These are phyloP conservation scores for Parascotia fuliginaria DNA, from an alignment of 2,888 invertebrate genomes.

Conservation along the genomic window DNA sequence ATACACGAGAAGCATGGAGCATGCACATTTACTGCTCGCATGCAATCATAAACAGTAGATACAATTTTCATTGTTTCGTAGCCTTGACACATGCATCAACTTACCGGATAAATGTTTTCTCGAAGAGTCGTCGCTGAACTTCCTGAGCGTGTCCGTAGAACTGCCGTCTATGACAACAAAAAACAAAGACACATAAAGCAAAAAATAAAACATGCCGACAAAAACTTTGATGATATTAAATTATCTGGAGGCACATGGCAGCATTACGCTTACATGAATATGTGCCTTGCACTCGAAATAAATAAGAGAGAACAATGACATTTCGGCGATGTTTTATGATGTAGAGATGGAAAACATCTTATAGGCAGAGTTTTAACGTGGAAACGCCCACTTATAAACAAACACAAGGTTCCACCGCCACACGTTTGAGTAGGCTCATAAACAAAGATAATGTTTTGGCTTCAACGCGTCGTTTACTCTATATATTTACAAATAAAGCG, in stretches of 20 bases:
- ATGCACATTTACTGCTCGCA: slow-evolving; percentile 61
- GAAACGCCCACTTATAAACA: slow-evolving; percentile 55
- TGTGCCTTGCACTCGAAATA: slow-evolving; percentile 42
- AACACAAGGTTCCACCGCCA: slow-evolving; percentile 56
- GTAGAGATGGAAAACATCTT: slow-evolving; percentile 51
- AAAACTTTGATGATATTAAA: slow-evolving; percentile 49
- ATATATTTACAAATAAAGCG: slow-evolving; percentile 23
- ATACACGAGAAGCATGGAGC: slow-evolving; percentile 63
- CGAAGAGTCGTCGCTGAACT: slow-evolving; percentile 82
- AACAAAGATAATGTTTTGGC: slow-evolving; percentile 52
- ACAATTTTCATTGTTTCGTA: slow-evolving; percentile 20
- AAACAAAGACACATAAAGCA: slow-evolving; percentile 80
- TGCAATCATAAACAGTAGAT: slow-evolving; percentile 57
- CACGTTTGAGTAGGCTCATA: slow-evolving; percentile 62
- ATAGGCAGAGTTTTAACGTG: slow-evolving; percentile 56
- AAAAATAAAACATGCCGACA: slow-evolving; percentile 74
- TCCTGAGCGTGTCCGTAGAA: slow-evolving; percentile 78
- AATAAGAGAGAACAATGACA: slow-evolving; percentile 38
- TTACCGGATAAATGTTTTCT: slow-evolving; percentile 85
- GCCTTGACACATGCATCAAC: slow-evolving; percentile 45
- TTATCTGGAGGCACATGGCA: slow-evolving; percentile 48
- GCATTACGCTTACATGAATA: slow-evolving; percentile 40
- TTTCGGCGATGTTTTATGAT: slow-evolving; percentile 42
- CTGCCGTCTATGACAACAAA: slow-evolving; percentile 85
- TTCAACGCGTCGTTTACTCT: slow-evolving; percentile 50